Evolutionary conservation across 2,113 vertebrate species (phyloP), one percentile per base, ranked within the genome.

Genomic region (Saguinus imperator): DNA sequence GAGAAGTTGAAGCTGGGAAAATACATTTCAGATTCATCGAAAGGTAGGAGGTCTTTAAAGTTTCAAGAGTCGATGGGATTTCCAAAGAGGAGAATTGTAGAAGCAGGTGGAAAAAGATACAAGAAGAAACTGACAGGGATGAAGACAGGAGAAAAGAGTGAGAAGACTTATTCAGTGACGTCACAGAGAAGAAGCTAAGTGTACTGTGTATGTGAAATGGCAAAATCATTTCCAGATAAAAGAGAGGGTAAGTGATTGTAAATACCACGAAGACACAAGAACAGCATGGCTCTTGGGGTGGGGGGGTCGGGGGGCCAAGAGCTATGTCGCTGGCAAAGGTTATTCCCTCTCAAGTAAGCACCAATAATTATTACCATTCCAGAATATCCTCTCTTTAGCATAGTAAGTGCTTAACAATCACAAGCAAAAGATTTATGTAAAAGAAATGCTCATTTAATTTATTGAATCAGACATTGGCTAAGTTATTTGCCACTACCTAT

Each of bases 371-470:
- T 64, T 29, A 64, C 12, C 29, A 29, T 92, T 86, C 50, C 72
- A 96, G 57, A 88, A 84, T 55, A 64, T 37, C 40, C 3, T 73
- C 37, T 50, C 61, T 94, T 88, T 37, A 50, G 18, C 37, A 61
- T 18, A 40, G 10, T 58, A 82, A 92, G 50, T 88, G 50, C 66
- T 77, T 81, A 76, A 77, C 55, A 85, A 87, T 64, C 94, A 87
- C 4, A 73, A 91, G 83, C 61, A 64, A 57, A 94, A 85, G 70
- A 92, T 89, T 95, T 90, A 85, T 94, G 37, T 87, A 76, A 96
- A 70, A 87, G 40, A 95, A 73, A 64, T 92, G 18, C 48, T 87
- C 87, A 45, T 86, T 91, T 86, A 83, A 95, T 72, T 89, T 95
- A 89, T 84, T 94, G 66, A 97, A 81, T 90, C 48, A 87, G 75